phyloP scores from a whole-genome alignment of 37 sponge, comb jelly and placozoan species.

The Crambe crambe region DNA sequence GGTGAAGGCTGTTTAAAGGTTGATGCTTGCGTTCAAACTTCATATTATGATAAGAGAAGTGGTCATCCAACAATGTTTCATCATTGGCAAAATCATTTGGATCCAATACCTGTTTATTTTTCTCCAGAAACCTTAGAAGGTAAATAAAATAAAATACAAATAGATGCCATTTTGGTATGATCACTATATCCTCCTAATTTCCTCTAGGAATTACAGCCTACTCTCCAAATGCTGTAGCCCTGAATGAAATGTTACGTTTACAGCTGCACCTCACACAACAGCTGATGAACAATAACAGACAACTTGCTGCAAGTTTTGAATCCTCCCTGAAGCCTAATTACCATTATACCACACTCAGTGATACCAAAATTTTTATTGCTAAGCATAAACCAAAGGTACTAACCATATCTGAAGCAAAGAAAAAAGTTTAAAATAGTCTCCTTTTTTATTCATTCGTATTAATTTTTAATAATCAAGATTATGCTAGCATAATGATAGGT shows the following conservation, averaged over 20 bases:
- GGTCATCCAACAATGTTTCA: neutral
- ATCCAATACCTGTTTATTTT: slow-evolving; percentile 22
- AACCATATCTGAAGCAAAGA: slow-evolving; percentile 18
- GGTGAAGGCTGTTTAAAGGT: neutral
- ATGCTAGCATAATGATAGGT: too few relatives aligned
- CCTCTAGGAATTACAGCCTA: neutral
- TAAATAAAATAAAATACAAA: neutral
- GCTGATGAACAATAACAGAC: slow-evolving; percentile 3
- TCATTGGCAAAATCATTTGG: neutral
- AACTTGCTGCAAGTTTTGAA: slow-evolving; percentile 1
- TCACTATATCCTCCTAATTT: too few relatives aligned
- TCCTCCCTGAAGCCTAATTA: slow-evolving; percentile 15
- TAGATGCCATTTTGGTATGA: too few relatives aligned
- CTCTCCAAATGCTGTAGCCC: slow-evolving; percentile 34
- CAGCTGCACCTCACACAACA: slow-evolving; percentile 46
- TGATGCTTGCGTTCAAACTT: neutral
- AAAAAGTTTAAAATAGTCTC: neutral
- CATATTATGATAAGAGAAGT: neutral
- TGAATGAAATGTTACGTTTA: slow-evolving; percentile 27
- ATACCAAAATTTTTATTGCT: slow-evolving; percentile 57
- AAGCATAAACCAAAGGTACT: slow-evolving; percentile 49
- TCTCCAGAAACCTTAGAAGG: slow-evolving; percentile 34
- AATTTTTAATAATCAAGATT: neutral
- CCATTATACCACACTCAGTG: slow-evolving; percentile 61
- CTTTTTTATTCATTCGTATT: neutral